Percentiles rank a stretch among this genome's conserved stretches.
phyloP scores from a whole-genome alignment of 1,140 invertebrate species.

The Melipona quadrifasciata region DNA sequence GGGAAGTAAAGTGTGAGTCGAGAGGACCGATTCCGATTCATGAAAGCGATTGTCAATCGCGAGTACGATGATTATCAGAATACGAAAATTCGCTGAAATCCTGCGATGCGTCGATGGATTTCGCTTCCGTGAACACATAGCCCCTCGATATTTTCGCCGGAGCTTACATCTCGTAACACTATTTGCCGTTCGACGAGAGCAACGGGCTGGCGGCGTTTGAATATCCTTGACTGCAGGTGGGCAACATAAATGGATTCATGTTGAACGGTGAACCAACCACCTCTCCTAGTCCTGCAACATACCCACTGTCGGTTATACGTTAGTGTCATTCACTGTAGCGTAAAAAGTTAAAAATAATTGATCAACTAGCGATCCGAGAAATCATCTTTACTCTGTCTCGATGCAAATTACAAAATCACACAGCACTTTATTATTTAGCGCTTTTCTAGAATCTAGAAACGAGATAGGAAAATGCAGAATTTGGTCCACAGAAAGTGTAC shows the following conservation, averaged over 20 bases:
- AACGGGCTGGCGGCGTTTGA: conserved; percentile 87
- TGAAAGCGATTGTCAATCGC: conserved; percentile 38
- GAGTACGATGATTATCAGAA: conserved; percentile 31
- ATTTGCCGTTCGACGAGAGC: conserved; percentile 91
- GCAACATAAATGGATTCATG: conserved; percentile 95
- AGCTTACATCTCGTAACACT: conserved; percentile 75
- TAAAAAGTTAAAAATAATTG: conserved; percentile 19
- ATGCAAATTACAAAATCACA: too few relatives aligned
- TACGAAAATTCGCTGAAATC: conserved; percentile 10
- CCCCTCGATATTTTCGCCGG: conserved; percentile 31
- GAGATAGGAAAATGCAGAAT: not conserved
- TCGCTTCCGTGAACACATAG: conserved; percentile 37
- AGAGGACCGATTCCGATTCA: conserved; percentile 10
- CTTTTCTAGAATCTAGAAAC: too few relatives aligned
- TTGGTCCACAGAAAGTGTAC: not conserved
- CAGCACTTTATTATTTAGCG: too few relatives aligned
- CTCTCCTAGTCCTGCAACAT: conserved; percentile 86
- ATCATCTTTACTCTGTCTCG: too few relatives aligned
- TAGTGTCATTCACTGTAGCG: conserved; percentile 61
- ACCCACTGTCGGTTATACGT: conserved; percentile 74
- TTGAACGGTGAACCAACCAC: conserved; percentile 92
- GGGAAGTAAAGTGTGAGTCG: not conserved
- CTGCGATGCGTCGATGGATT: not conserved
- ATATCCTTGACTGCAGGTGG: conserved; percentile 94
- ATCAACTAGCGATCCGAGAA: conserved; percentile 20